Evolutionary conservation across 1,140 invertebrate genomes (phyloP).

Genomic region (Riptortus pedestris): DNA sequence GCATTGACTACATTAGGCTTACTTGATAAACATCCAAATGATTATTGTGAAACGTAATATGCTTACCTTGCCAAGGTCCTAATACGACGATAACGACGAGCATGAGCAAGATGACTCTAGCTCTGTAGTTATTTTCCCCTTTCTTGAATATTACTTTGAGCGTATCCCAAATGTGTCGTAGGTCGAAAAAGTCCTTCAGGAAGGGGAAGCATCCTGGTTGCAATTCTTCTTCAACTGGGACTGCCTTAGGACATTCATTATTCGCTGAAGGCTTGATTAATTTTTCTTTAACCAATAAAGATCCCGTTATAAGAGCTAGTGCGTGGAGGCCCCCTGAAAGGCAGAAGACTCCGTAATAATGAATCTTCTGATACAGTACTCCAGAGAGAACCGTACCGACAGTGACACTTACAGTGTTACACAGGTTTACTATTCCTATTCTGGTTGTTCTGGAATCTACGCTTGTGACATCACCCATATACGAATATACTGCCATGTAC

Average conservation of each 20-base stretch:
- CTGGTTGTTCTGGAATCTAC: conserved; percentile 66
- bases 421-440: conserved; percentile 73
- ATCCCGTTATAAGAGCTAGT: too few relatives aligned
- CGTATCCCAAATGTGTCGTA: background rate
- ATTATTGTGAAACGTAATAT: too few relatives aligned
- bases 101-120: background rate
- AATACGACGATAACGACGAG: background rate
- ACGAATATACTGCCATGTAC: conserved; percentile 82
- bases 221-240: too few relatives aligned
- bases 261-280: too few relatives aligned
- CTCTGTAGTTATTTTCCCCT: background rate
- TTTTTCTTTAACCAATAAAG: too few relatives aligned
- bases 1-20: too few relatives aligned
- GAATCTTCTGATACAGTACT: conserved; percentile 49
- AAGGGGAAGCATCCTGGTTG: background rate
- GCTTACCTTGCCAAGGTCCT: background rate
- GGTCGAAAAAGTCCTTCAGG: background rate
- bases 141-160: background rate
- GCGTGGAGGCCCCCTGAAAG: conserved; percentile 50
- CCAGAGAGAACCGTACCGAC: conserved; percentile 38
- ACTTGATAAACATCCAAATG: too few relatives aligned
- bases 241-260: too few relatives aligned
- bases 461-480: conserved; percentile 73
- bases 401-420: conserved; percentile 66
- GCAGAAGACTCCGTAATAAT: conserved; percentile 67